phyloP scores from a whole-genome alignment of 2,797 vertebrate genomes.

The Apogon talboti region DNA sequence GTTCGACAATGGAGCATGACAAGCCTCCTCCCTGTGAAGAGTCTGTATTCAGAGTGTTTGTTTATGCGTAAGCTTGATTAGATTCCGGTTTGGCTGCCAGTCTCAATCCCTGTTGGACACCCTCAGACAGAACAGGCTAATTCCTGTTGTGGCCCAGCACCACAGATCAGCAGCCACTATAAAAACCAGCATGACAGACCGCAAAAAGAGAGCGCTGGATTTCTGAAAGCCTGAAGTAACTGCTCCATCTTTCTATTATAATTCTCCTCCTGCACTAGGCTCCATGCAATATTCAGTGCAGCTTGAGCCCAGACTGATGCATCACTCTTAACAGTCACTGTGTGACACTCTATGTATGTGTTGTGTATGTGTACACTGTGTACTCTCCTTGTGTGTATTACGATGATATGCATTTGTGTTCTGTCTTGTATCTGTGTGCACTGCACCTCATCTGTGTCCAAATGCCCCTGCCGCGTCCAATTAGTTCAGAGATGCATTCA shows the following conservation, averaged over 20 bases:
- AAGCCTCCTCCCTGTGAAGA: slow-evolving; percentile 62
- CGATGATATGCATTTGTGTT: background rate
- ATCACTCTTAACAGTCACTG: slow-evolving; percentile 63
- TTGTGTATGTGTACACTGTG: slow-evolving; percentile 26
- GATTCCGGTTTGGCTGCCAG: slow-evolving; percentile 73
- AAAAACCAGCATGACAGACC: slow-evolving; percentile 54
- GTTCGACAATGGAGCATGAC: slow-evolving; percentile 72
- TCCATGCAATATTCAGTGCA: slow-evolving; percentile 71
- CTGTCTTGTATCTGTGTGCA: slow-evolving; percentile 52
- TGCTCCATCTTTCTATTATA: slow-evolving; percentile 55
- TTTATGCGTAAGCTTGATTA: slow-evolving; percentile 75
- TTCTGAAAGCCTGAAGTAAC: slow-evolving; percentile 62
- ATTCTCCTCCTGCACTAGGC: slow-evolving; percentile 59
- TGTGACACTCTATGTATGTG: slow-evolving; percentile 47
- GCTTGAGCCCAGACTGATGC: slow-evolving; percentile 65
- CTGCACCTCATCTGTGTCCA: slow-evolving; percentile 67
- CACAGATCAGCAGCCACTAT: slow-evolving; percentile 67
- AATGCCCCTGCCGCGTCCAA: slow-evolving; percentile 73
- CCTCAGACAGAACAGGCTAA: slow-evolving; percentile 69
- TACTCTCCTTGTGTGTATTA: slow-evolving; percentile 1
- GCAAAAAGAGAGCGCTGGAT: slow-evolving; percentile 47
- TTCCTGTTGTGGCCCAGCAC: slow-evolving; percentile 68
- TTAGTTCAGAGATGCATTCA: slow-evolving; percentile 78
- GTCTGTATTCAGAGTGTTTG: slow-evolving; percentile 72
- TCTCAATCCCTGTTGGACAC: slow-evolving; percentile 68